phyloP scores from a whole-genome alignment of 2,797 vertebrate species.

The Alcedo quadribrachys region DNA sequence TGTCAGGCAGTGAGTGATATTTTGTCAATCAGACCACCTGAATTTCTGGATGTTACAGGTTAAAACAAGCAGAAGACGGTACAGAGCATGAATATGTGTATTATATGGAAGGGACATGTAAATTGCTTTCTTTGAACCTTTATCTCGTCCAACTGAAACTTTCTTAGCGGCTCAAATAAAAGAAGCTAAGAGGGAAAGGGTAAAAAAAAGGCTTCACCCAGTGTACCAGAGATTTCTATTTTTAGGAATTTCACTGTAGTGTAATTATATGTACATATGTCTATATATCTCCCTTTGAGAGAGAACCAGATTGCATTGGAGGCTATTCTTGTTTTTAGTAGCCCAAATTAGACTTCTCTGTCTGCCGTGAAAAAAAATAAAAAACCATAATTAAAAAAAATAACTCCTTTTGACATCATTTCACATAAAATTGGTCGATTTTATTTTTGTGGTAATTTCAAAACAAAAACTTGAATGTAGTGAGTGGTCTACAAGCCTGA shows the following conservation, averaged over 20 bases:
- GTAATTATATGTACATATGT: not conserved
- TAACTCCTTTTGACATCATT: not conserved
- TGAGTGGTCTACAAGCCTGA: not conserved
- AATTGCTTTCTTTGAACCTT: not conserved
- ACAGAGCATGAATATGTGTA: not conserved
- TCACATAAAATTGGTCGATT: not conserved
- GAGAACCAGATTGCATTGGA: not conserved
- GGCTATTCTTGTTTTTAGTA: not conserved
- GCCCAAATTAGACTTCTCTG: not conserved
- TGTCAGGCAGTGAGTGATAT: not conserved
- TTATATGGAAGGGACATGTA: not conserved
- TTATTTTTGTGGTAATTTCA: not conserved
- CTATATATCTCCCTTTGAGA: not conserved
- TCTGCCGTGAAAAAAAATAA: not conserved
- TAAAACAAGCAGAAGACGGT: not conserved
- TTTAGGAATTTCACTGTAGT: slow-evolving; percentile 6
- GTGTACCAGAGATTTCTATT: not conserved
- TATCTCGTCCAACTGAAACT: not conserved
- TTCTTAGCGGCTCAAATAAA: not conserved
- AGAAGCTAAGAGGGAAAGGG: not conserved
- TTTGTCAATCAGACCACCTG: not conserved
- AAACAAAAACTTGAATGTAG: not conserved
- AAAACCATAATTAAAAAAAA: not conserved
- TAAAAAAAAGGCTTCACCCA: not conserved
- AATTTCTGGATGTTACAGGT: not conserved